phyloP scores from a whole-genome alignment of 1,140 invertebrate species.

The Chrysopa pallens region DNA sequence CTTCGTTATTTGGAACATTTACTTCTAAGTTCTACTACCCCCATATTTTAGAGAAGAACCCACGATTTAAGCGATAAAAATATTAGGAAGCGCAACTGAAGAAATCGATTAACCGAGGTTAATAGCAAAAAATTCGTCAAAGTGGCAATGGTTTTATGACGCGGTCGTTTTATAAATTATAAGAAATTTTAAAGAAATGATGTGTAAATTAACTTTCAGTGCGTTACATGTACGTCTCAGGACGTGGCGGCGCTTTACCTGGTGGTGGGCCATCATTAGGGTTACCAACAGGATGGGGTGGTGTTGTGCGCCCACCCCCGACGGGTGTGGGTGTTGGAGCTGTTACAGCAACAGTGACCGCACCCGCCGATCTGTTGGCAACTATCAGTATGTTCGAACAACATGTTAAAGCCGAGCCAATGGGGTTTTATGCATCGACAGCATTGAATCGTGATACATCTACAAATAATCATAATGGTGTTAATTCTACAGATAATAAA shows the following conservation, averaged over 20 bases:
- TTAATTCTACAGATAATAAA: slow-evolving; percentile 25
- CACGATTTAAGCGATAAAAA: too few species aligned
- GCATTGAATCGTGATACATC: slow-evolving; percentile 20
- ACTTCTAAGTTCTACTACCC: too few species aligned
- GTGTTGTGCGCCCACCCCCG: slow-evolving; percentile 10
- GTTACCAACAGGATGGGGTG: not conserved
- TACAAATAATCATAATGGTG: slow-evolving; percentile 20
- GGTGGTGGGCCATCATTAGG: not conserved
- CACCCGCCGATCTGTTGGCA: slow-evolving; percentile 33
- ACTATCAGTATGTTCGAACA: slow-evolving; percentile 44
- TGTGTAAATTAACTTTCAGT: not conserved
- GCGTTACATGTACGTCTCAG: not conserved
- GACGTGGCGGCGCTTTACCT: not conserved
- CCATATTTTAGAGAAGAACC: too few species aligned
- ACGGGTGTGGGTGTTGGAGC: slow-evolving; percentile 32
- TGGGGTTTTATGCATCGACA: slow-evolving; percentile 32
- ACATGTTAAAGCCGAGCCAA: slow-evolving; percentile 45
- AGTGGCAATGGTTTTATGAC: too few species aligned
- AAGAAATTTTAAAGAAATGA: not conserved
- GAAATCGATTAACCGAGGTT: too few species aligned
- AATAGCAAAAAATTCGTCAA: too few species aligned
- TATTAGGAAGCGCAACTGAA: too few species aligned
- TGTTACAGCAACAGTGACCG: slow-evolving; percentile 30
- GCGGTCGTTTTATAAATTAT: not conserved
- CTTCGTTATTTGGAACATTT: too few species aligned